Evolutionary conservation across 2,888 invertebrate species (phyloP).

Genomic region (Noctua pronuba): DNA sequence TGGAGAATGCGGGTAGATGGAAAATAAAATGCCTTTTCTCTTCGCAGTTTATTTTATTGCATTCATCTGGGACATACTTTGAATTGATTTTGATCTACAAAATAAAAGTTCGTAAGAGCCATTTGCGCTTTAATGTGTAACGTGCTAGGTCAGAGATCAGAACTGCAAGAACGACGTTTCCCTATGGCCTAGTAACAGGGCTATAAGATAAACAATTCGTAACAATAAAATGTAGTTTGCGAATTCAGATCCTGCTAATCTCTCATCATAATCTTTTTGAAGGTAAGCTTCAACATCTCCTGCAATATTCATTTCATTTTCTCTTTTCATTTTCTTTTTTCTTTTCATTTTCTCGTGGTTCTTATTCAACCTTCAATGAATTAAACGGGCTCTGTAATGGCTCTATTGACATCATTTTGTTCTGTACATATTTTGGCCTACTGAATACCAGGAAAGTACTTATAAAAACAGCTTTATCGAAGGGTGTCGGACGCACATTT

Average conservation of each 20-base stretch:
- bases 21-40: too few relatives aligned
- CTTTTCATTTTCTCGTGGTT: background rate
- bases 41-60: background rate
- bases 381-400: background rate
- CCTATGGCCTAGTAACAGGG: conserved; percentile 32
- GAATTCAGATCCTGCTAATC: background rate
- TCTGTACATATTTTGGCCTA: background rate
- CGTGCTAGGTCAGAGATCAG: conserved; percentile 50
- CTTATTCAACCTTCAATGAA: background rate
- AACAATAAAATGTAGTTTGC: conserved; percentile 13
- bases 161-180: conserved; percentile 28
- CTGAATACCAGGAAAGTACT: too few relatives aligned
- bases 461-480: too few relatives aligned
- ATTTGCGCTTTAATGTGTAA: conserved; percentile 28
- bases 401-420: background rate
- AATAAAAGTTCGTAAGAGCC: conserved; percentile 23
- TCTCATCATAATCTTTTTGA: background rate
- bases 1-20: too few relatives aligned
- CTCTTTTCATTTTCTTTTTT: too few relatives aligned
- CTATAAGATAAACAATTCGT: conserved; percentile 21
- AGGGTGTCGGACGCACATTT: too few relatives aligned
- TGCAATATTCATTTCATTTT: background rate
- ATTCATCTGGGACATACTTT: conserved; percentile 1
- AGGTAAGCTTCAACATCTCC: background rate
- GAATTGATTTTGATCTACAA: conserved; percentile 29